These are phyloP conservation scores for Rhipidura dahli DNA, from an alignment of 2,113 vertebrate genomes.

Conservation along the genomic window DNA sequence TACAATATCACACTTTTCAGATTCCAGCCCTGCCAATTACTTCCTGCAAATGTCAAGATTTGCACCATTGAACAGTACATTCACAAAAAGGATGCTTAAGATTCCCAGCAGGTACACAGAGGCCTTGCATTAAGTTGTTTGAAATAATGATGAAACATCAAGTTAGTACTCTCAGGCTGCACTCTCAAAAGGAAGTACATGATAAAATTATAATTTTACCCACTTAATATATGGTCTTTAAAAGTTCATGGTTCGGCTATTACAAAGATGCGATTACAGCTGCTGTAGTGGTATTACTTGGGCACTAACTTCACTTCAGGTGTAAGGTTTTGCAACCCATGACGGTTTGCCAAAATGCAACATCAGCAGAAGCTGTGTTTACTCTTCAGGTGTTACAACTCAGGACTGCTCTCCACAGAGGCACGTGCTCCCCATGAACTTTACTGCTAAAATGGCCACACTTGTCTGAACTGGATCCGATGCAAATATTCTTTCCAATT, in stretches of 20 bases:
- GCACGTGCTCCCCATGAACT: neutral
- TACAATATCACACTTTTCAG: neutral
- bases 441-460: neutral
- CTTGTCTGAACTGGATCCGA: neutral
- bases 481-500: neutral
- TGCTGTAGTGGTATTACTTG: neutral
- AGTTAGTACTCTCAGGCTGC: neutral
- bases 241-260: neutral
- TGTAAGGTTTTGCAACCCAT: neutral
- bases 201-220: neutral
- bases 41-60: neutral
- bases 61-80: neutral
- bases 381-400: neutral
- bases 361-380: neutral
- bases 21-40: neutral
- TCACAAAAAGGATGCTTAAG: neutral
- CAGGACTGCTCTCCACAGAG: neutral
- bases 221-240: neutral
- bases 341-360: neutral
- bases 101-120: neutral
- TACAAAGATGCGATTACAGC: neutral
- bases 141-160: neutral
- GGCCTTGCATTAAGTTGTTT: neutral
- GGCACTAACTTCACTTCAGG: neutral
- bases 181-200: neutral